Percentiles rank a stretch among this genome's conserved stretches.
These are phyloP conservation scores for Beaufortia kweichowensis DNA, from an alignment of 2,113 vertebrate species.

Conservation along the genomic window DNA sequence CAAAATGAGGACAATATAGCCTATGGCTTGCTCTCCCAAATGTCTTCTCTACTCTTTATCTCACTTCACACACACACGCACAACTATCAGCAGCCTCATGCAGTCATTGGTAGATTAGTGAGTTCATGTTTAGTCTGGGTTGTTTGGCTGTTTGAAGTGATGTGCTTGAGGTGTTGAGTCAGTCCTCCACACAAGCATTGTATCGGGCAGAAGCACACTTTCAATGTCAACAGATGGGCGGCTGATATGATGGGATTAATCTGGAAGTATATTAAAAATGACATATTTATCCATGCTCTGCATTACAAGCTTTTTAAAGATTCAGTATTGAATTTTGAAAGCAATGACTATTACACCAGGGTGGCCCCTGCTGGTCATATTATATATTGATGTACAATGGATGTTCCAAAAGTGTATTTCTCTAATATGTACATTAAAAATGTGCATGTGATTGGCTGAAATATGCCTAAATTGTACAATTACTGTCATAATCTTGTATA, in stretches of 20 bases:
- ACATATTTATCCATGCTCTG: conserved; percentile 10
- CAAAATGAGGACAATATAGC: not conserved
- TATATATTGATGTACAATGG: not conserved
- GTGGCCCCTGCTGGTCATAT: not conserved
- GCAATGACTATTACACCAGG: not conserved
- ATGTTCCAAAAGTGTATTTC: too few relatives aligned
- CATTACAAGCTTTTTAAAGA: conserved; percentile 3
- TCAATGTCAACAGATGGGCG: not conserved
- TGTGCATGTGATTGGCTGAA: too few relatives aligned
- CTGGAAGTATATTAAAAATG: not conserved
- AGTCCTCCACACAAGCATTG: not conserved
- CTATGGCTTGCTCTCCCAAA: conserved; percentile 2
- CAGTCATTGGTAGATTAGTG: conserved; percentile 34
- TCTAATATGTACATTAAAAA: too few relatives aligned
- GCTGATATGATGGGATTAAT: conserved; percentile 18
- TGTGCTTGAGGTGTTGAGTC: conserved; percentile 22
- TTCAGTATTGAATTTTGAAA: not conserved
- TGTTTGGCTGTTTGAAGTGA: conserved; percentile 20
- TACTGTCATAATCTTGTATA: too few relatives aligned
- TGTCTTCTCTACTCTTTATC: conserved; percentile 21
- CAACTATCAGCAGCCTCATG: not conserved
- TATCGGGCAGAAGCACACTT: conserved; percentile 6
- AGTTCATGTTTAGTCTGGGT: conserved; percentile 36
- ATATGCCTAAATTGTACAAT: too few relatives aligned
- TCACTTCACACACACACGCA: conserved; percentile 23